phyloP scores from a whole-genome alignment of 2,113 vertebrate genomes.

The Eubucco bourcierii region DNA sequence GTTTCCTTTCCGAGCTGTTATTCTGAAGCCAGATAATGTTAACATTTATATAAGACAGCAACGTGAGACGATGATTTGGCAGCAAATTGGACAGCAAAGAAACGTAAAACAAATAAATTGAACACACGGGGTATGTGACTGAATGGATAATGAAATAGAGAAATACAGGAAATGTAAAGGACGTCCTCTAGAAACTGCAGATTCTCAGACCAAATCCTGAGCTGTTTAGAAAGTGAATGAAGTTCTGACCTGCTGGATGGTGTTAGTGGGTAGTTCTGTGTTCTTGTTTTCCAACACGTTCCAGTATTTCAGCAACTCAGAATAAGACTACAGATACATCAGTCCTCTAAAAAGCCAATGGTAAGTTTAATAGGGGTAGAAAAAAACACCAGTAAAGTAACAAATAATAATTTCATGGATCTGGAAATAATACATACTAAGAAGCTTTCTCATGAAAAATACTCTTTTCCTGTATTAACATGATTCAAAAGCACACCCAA shows the following conservation, averaged over 20 bases:
- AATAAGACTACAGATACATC: not conserved
- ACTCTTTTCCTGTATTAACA: not conserved
- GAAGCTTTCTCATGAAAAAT: not conserved
- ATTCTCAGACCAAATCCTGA: not conserved
- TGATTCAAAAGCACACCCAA: not conserved
- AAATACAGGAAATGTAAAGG: not conserved
- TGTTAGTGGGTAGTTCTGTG: not conserved
- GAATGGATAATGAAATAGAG: not conserved
- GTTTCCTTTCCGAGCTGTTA: slow-evolving; percentile 47
- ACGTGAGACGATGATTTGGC: slow-evolving; percentile 1
- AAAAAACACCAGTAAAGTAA: not conserved
- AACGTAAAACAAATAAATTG: slow-evolving; percentile 29
- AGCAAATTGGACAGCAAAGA: slow-evolving; percentile 35
- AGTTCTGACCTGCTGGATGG: not conserved
- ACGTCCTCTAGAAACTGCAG: not conserved
- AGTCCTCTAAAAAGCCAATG: not conserved
- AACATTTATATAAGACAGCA: slow-evolving; percentile 49
- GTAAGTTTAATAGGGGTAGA: not conserved
- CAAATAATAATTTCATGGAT: not conserved
- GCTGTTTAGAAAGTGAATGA: not conserved
- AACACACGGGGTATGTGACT: not conserved
- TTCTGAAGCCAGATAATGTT: slow-evolving; percentile 1
- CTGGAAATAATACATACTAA: not conserved
- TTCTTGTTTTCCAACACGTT: not conserved
- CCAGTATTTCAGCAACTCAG: not conserved